Evolutionary conservation across 2,113 vertebrate genomes (phyloP), one percentile per base, ranked within the genome.

Genomic region (Empidonax traillii): DNA sequence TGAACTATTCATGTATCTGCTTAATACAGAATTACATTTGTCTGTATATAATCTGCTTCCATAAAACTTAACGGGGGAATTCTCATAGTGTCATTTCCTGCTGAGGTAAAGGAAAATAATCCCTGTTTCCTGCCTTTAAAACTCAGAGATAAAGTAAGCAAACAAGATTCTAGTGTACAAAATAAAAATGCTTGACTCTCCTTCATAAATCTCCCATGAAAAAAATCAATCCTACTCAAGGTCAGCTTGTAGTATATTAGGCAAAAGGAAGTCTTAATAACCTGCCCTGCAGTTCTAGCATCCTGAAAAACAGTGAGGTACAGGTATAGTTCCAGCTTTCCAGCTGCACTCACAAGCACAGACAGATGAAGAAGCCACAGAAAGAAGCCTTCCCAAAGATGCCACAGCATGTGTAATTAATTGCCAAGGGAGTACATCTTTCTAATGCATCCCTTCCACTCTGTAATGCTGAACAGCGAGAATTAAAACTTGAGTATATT

Each of bases 111-210:
- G 9, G 31, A 43, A 47, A 91, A 91, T 59, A 88, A 87, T n/a
- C 77, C 23, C 23, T 37, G 37, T 87, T 93, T 93, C 89, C 90
- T 92, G 56, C 69, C 79, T 93, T 85, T 85, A 94, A 91, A 89
- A 85, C 67, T 77, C 41, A 47, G 68, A 93, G 85, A 62, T 85
- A 87, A 91, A 51, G 39, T 82, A 82, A 94, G 85, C 35, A 95
- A 94, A 94, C 85, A 93, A 89, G 82, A 78, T 55, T 58, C 18
- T 56, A 13, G 62, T 59, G 41, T 91, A 81, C 63, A 79, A 92
- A 86, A 74, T 59, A 84, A 71, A 81, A 37, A 9, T 89, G 93
- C 74, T 75, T 67, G 66, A 82, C 47, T 89, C 7, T 81, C 46
- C 72, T 75, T 63, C 52, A 85, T 51, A 79, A 83, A 74, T 74